phyloP scores from a whole-genome alignment of 2,113 vertebrate species.

The Hepsetus odoe region DNA sequence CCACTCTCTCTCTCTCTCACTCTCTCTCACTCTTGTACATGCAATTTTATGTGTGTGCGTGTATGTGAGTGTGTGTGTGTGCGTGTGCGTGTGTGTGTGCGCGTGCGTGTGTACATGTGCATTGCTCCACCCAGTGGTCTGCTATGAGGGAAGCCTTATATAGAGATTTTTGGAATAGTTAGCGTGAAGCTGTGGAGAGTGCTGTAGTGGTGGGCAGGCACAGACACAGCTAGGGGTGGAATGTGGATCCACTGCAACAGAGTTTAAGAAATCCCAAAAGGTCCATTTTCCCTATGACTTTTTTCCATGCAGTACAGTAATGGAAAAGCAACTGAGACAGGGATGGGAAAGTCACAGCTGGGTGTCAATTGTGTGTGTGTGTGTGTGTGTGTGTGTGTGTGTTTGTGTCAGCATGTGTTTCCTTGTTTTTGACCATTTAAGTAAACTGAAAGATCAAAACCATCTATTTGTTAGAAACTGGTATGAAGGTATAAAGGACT shows the following conservation, averaged over 20 bases:
- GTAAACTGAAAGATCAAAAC: no score
- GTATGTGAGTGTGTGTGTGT: no score
- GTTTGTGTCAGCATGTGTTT: not conserved
- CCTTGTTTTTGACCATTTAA: not conserved
- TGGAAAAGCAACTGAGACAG: slow-evolving; percentile 3
- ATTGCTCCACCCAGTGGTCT: slow-evolving; percentile 53
- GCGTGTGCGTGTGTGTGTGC: not conserved
- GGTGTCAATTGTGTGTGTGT: slow-evolving; percentile 4
- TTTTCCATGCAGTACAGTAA: slow-evolving; percentile 11
- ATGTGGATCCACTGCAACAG: slow-evolving; percentile 59
- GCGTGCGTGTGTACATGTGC: not conserved
- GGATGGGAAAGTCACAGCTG: slow-evolving; percentile 6
- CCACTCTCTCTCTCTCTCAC: slow-evolving; percentile 52
- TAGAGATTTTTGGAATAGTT: slow-evolving; percentile 63
- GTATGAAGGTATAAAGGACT: no score
- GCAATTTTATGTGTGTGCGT: not conserved
- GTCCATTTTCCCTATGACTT: slow-evolving; percentile 1
- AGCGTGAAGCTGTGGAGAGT: slow-evolving; percentile 48
- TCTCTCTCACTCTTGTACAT: slow-evolving; percentile 44
- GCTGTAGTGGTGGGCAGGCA: slow-evolving; percentile 63
- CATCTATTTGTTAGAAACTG: no score
- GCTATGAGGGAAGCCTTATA: slow-evolving; percentile 40
- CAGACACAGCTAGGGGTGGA: slow-evolving; percentile 68
- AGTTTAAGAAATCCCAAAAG: slow-evolving; percentile 42
- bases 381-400: not conserved